Evolutionary conservation across 1,140 invertebrate species (phyloP).

Genomic region (Eubasilissa regina): DNA sequence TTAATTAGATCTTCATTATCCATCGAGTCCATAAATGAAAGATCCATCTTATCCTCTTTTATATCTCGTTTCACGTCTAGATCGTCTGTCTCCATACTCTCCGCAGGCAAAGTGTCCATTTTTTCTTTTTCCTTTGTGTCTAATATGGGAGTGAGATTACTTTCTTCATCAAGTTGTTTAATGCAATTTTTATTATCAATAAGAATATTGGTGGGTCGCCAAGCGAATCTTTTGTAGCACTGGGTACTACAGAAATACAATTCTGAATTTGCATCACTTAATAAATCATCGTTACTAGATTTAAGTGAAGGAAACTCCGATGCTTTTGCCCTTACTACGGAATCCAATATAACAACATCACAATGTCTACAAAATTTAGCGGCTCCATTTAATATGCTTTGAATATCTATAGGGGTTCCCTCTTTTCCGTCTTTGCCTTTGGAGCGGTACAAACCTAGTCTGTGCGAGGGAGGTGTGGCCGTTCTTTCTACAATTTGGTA

Average conservation of each 20-base stretch:
- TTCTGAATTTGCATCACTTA: conserved; percentile 76
- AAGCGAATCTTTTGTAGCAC: conserved; percentile 85
- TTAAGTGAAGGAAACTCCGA: conserved; percentile 84
- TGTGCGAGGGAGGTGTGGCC: conserved; percentile 84
- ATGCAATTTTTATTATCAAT: conserved; percentile 67
- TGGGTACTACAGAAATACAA: conserved; percentile 88
- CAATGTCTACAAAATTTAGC: conserved; percentile 94
- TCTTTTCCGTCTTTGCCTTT: conserved; percentile 90
- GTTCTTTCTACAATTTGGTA: conserved; percentile 89
- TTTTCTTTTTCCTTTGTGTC: conserved; percentile 66
- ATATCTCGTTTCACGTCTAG: conserved; percentile 70
- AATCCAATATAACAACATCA: conserved; percentile 90
- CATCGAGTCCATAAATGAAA: conserved; percentile 69
- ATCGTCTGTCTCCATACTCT: conserved; percentile 71
- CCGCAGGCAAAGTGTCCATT: conserved; percentile 68
- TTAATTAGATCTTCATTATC: conserved; percentile 70
- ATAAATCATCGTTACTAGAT: conserved; percentile 77
- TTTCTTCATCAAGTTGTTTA: conserved; percentile 56
- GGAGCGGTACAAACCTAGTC: conserved; percentile 84
- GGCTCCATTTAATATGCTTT: conserved; percentile 89
- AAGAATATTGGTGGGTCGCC: conserved; percentile 71
- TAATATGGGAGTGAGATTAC: conserved; percentile 66
- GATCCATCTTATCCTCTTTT: conserved; percentile 71
- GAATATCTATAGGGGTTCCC: conserved; percentile 88
- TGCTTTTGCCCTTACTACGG: conserved; percentile 85